These are phyloP conservation scores for Heliconius hermathena DNA, from an alignment of 1,140 invertebrate genomes.

Conservation along the genomic window DNA sequence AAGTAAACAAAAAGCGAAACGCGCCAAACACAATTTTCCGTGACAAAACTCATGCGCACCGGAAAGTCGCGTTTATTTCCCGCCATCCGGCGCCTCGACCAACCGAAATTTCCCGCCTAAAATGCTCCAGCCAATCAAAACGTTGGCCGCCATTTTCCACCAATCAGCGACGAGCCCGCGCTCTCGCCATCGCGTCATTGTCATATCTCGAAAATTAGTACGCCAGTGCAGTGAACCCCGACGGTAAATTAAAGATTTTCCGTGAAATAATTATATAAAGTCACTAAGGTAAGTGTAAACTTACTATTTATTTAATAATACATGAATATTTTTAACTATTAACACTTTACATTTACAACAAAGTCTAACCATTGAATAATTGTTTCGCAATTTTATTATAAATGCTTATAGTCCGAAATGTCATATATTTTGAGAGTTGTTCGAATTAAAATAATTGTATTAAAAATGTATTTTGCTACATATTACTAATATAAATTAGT, in stretches of 20 bases:
- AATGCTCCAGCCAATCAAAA: constrained; percentile 65
- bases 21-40: constrained; percentile 76
- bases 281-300: constrained; percentile 58
- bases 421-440: constrained; percentile 1
- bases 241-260: constrained; percentile 76
- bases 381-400: constrained; percentile 36
- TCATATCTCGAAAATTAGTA: constrained; percentile 81
- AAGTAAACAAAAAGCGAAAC: constrained; percentile 61
- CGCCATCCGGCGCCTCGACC: constrained; percentile 77
- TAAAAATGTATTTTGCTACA: background rate
- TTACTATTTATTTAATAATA: constrained; percentile 26
- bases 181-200: constrained; percentile 78
- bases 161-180: constrained; percentile 73
- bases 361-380: constrained; percentile 22
- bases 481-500: background rate
- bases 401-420: constrained; percentile 26
- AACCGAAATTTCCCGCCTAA: constrained; percentile 81
- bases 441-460: constrained; percentile 14
- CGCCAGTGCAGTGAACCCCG: constrained; percentile 78
- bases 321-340: constrained; percentile 29
- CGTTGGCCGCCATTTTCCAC: constrained; percentile 75
- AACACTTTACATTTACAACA: background rate
- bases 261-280: constrained; percentile 63
- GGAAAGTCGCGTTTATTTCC: constrained; percentile 77
- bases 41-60: constrained; percentile 70